These are phyloP conservation scores for Haplotaxodon microlepis DNA, from an alignment of 2,113 vertebrate genomes.

Conservation along the genomic window DNA sequence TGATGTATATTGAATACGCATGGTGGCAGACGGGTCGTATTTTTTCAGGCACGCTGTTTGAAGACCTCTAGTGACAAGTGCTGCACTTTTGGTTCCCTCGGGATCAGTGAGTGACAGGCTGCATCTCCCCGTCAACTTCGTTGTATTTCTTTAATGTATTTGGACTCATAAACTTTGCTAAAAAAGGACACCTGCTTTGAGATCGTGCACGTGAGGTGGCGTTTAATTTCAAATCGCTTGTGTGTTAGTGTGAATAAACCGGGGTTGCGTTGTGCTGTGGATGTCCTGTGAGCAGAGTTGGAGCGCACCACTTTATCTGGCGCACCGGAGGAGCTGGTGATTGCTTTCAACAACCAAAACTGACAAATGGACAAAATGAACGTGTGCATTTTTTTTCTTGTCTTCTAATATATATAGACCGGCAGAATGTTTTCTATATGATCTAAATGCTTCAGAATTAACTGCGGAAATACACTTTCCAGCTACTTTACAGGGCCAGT, in stretches of 20 bases:
- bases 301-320: slow-evolving; percentile 2
- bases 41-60: background rate
- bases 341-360: background rate
- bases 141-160: background rate
- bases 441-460: background rate
- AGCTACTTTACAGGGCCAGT: background rate
- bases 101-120: background rate
- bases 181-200: background rate
- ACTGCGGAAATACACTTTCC: background rate
- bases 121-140: background rate
- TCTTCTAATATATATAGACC: background rate
- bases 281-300: slow-evolving; percentile 6
- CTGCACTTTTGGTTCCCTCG: slow-evolving; percentile 2
- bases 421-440: background rate
- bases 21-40: background rate
- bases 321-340: background rate
- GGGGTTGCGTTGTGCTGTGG: background rate
- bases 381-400: background rate
- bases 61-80: background rate
- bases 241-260: background rate
- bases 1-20: background rate
- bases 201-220: background rate
- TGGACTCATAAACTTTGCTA: background rate
- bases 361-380: background rate
- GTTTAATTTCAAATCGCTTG: background rate